These are phyloP conservation scores for Girardinichthys multiradiatus DNA, from an alignment of 2,113 vertebrate genomes.

Conservation along the genomic window DNA sequence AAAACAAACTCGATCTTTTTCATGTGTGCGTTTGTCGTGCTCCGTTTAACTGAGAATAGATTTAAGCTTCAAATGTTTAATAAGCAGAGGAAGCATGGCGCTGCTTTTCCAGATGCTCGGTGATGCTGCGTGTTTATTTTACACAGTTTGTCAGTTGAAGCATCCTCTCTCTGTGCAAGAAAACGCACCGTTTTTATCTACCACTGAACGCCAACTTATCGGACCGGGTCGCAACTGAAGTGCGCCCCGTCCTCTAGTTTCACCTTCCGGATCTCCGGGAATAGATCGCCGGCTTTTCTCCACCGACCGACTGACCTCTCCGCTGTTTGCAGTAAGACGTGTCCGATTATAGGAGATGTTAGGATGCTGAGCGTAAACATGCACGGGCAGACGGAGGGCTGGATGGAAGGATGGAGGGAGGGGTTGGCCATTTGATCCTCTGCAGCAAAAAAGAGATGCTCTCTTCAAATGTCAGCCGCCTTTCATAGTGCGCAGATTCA, in stretches of 20 bases:
- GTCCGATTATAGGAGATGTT: slow-evolving; percentile 71
- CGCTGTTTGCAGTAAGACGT: neutral
- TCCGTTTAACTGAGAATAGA: neutral
- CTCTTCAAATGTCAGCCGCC: slow-evolving; percentile 82
- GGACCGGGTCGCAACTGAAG: slow-evolving; percentile 19
- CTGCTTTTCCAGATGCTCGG: slow-evolving; percentile 22
- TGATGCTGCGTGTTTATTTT: neutral
- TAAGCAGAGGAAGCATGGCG: slow-evolving; percentile 51
- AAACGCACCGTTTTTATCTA: neutral
- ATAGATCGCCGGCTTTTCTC: slow-evolving; percentile 18
- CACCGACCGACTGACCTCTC: neutral
- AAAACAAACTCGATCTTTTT: neutral
- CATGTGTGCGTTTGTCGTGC: neutral
- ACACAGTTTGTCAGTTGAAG: slow-evolving; percentile 24
- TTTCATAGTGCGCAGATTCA: slow-evolving; percentile 70
- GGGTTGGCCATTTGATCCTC: slow-evolving; percentile 81
- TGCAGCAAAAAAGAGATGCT: slow-evolving; percentile 81
- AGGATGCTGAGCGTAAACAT: slow-evolving; percentile 47
- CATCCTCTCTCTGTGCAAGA: neutral
- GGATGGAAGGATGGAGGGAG: slow-evolving; percentile 53
- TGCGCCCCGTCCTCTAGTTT: slow-evolving; percentile 56
- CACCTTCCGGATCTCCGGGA: slow-evolving; percentile 51
- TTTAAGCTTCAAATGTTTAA: slow-evolving; percentile 10
- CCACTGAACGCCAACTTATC: slow-evolving; percentile 6
- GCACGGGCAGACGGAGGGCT: slow-evolving; percentile 17